phyloP scores from a whole-genome alignment of 2,797 vertebrate species.

The Monodelphis domestica region DNA sequence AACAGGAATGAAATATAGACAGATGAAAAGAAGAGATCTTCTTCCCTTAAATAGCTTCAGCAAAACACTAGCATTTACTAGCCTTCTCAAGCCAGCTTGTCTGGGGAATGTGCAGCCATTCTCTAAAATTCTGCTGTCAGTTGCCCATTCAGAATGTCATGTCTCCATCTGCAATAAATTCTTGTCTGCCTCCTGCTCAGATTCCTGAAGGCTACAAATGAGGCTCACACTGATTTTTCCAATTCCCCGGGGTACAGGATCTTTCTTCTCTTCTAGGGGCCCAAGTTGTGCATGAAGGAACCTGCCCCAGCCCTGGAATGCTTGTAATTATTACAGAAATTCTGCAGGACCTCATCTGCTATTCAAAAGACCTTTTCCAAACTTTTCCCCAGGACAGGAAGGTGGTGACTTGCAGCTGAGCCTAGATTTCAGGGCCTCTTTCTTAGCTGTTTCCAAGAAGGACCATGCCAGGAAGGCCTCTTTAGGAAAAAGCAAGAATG shows the following conservation, averaged over 20 bases:
- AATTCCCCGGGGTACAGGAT: constrained; percentile 66
- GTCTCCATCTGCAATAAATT: constrained; percentile 77
- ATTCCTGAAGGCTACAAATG: constrained; percentile 70
- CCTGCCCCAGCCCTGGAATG: neutral
- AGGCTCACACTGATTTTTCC: constrained; percentile 50
- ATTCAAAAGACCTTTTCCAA: constrained; percentile 10
- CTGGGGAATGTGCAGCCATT: constrained; percentile 18
- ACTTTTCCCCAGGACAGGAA: neutral
- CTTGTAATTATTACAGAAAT: constrained; percentile 23
- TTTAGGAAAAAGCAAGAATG: constrained; percentile 14
- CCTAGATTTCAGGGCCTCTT: constrained; percentile 28
- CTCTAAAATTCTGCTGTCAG: constrained; percentile 73
- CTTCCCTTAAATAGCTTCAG: neutral
- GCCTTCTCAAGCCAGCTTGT: constrained; percentile 28
- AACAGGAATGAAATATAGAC: neutral
- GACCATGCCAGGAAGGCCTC: neutral
- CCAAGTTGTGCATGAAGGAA: constrained; percentile 55
- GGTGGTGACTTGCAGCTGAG: neutral
- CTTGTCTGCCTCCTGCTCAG: constrained; percentile 73
- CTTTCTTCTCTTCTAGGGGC: constrained; percentile 55
- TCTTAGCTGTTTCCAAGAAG: constrained; percentile 32
- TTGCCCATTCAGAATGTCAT: constrained; percentile 76
- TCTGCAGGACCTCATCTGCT: neutral
- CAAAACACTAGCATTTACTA: constrained; percentile 47
- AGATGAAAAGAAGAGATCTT: constrained; percentile 1